Evolutionary conservation across 2,797 vertebrate species (phyloP), one percentile per base, ranked within the genome.

Genomic region (Sebastes glaucus): DNA sequence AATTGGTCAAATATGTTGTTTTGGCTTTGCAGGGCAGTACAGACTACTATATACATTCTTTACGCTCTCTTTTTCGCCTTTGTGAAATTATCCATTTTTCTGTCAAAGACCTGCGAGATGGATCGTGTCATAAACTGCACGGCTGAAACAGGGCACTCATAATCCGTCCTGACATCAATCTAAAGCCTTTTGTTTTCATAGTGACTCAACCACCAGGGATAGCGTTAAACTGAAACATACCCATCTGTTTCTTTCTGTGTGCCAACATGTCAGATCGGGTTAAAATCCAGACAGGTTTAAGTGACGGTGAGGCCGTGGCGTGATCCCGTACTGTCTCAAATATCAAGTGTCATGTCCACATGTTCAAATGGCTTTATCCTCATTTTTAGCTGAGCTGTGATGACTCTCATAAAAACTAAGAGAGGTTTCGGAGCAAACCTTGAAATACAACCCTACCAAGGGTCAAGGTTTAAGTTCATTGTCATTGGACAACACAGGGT

Each of bases 211-310:
- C 85, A 61, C 78, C 69, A 49, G 87, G 90, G 89, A 86, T 82
- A 83, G 89, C n/a, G 71, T 88, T 94, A 91, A 93, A 89, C 92
- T 89, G 89, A 95, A 94, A 94, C 94, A 94, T 92, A 92, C 91
- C 93, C 89, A 89, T 94, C 87, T 79, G 89, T 88, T 93, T 90
- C 83, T 85, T 67, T 88, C 84, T 71, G 86, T 92, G 91, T 92
- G 93, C 91, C 94, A 93, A 88, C 89, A 81, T 76, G 92, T 95
- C 94, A 91, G 59, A 87, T 81, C 11, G 61, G 85, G 84, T 92
- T 92, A 94, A 90, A 89, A 82, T 81, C 72, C 10, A 55, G 81
- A 86, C 65, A 7, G 87, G 85, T 84, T 88, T 94, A 93, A 93
- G 90, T 87, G 91, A 92, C 89, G 80, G 80, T 91, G 94, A 94